Evolutionary conservation across 1,140 invertebrate species (phyloP), one percentile per base, ranked within the genome.

Genomic region (Amphibalanus amphitrite): DNA sequence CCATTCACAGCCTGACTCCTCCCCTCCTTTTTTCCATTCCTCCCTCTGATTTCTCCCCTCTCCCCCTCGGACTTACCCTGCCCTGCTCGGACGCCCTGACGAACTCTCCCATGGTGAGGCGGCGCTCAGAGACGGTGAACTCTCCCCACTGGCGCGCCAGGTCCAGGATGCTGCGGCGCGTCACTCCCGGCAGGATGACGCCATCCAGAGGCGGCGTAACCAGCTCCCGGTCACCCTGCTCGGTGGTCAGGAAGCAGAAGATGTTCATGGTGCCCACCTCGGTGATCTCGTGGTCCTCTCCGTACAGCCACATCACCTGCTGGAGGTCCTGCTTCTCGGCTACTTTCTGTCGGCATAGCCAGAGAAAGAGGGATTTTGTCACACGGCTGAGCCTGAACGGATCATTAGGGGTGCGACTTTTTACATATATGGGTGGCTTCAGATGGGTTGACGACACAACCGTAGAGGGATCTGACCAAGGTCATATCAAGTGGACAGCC

Each of bases 251-350:
- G 77, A 91, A 88, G 75, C 96, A 85, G 78, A 99, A 98, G 69
- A 99, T 88, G 78, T 99, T 99, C 97, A 99, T 99, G 15, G 96
- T 94, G 65, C 97, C 97, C 69, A 93, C 95, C 85, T 99, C 97
- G 0, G 97, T 99, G 0, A 99, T 77, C 79, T 96, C 86, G 79
- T 97, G 87, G 78, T 99, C 88, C 6, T 93, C 87, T 15, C 96
- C 97, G 81, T 89, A 98, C 8, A 99, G 82, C 97, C 97, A 99
- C 13, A 99, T 80, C 3, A 98, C 94, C 84, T 99, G 97, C 76
- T 99, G 94, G 71, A 93, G 87, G 6, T 92, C 92, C 76, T 86
- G 82, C 72, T 86, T 83, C 8, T 83, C 82, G 0, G 97, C 97
- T 75, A 88, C 82, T 74, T 88, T 87, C 81, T 87, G 82, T 13